phyloP scores from a whole-genome alignment of 2,888 invertebrate genomes.

The Callosobruchus maculatus region DNA sequence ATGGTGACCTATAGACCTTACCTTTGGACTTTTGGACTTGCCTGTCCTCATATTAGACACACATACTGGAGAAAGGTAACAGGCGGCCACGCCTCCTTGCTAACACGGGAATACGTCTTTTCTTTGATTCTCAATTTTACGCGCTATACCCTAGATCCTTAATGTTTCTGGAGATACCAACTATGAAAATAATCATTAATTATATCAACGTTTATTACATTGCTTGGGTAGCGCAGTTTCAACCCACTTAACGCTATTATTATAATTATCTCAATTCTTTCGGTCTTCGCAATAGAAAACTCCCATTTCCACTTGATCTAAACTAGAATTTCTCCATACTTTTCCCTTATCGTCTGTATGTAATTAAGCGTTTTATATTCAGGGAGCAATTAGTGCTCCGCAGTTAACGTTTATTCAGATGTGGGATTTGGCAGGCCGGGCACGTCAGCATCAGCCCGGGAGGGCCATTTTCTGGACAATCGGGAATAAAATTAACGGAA shows the following conservation, averaged over 20 bases:
- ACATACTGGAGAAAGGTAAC: too few relatives aligned
- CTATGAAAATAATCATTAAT: too few relatives aligned
- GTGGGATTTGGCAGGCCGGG: not conserved
- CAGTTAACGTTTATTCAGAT: not conserved
- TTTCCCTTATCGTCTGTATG: not conserved
- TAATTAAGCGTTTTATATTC: not conserved
- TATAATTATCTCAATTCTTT: not conserved
- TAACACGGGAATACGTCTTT: too few relatives aligned
- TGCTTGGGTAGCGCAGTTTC: not conserved
- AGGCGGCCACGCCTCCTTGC: too few relatives aligned
- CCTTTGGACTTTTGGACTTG: too few relatives aligned
- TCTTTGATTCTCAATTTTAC: too few relatives aligned
- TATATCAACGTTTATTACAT: too few relatives aligned
- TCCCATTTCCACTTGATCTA: not conserved
- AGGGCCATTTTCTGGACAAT: not conserved
- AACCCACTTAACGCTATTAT: not conserved
- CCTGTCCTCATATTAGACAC: too few relatives aligned
- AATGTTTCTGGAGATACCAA: too few relatives aligned
- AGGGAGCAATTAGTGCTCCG: not conserved
- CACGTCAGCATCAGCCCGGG: not conserved
- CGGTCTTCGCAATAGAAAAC: not conserved
- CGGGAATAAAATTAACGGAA: not conserved
- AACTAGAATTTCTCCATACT: not conserved
- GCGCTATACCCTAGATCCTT: too few relatives aligned
- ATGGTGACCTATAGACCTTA: too few relatives aligned